Evolutionary conservation across 2,113 vertebrate genomes (phyloP).

Genomic region (Eleginops maclovinus): DNA sequence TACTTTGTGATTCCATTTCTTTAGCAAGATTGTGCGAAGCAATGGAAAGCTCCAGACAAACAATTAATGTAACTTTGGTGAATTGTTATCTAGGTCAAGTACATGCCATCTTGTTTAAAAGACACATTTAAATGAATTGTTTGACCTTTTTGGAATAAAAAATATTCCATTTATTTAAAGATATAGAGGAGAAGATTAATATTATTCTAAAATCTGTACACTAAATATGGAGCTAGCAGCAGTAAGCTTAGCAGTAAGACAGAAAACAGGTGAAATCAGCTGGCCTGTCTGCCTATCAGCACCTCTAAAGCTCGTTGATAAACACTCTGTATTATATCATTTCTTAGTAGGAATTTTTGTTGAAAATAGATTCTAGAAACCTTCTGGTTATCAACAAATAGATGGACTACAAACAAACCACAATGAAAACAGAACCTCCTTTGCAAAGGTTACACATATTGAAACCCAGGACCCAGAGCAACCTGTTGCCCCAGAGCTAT

Average conservation of each 20-base stretch:
- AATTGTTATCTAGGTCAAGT: background rate
- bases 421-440: too few relatives aligned
- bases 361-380: background rate
- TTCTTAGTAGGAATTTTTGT: background rate
- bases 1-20: background rate
- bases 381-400: background rate
- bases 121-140: background rate
- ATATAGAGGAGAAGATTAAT: background rate
- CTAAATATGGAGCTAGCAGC: too few relatives aligned
- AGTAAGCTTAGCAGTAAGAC: slow-evolving; percentile 1
- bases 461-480: slow-evolving; percentile 11
- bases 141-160: background rate
- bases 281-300: background rate
- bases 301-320: background rate
- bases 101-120: background rate
- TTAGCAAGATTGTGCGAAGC: background rate
- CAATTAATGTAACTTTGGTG: background rate
- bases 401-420: background rate
- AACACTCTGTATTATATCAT: background rate
- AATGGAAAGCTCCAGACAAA: background rate
- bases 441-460: background rate
- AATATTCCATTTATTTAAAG: too few relatives aligned
- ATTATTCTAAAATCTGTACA: too few relatives aligned
- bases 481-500: background rate
- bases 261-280: background rate